Conservation (phyloP, 2,888 invertebrate genomes). For the Leptopterna dolabrata region DNA sequence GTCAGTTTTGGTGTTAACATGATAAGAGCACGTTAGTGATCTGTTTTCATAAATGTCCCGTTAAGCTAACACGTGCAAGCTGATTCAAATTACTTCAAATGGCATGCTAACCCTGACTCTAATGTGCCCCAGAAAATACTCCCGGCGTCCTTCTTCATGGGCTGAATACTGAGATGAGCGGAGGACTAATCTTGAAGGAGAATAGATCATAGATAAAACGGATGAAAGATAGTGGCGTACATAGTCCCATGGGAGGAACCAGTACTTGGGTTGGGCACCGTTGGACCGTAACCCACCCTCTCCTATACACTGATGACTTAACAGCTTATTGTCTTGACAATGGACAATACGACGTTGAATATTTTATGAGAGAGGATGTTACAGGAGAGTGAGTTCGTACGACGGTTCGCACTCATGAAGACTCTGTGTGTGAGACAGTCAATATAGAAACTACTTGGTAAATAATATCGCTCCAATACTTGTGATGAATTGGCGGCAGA, state of each 20-base stretch:
- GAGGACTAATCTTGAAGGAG: background rate
- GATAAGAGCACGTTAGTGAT: too few relatives aligned
- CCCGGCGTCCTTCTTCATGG: background rate
- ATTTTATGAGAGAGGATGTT: slow-evolving; percentile 34
- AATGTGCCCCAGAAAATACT: background rate
- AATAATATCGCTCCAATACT: too few relatives aligned
- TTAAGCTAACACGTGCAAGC: too few relatives aligned
- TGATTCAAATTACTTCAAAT: background rate
- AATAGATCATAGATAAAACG: background rate
- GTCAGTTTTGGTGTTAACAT: too few relatives aligned
- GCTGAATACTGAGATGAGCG: background rate
- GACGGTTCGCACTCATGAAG: background rate
- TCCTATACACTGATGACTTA: background rate
- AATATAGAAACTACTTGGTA: background rate
- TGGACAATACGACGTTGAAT: slow-evolving; percentile 39
- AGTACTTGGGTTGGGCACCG: background rate
- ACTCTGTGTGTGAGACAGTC: background rate
- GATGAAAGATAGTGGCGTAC: slow-evolving; percentile 2
- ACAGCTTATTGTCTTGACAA: slow-evolving; percentile 30
- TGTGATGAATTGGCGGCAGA: too few relatives aligned
- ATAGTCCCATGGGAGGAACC: background rate
- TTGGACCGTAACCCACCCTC: background rate
- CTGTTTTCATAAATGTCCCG: too few relatives aligned
- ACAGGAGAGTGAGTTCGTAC: background rate
- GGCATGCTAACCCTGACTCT: background rate